A percentile compares a stretch with the other conserved stretches of the same genome.
Conservation (phyloP, 2,888 invertebrate genomes). For the Euzetes globulus region DNA sequence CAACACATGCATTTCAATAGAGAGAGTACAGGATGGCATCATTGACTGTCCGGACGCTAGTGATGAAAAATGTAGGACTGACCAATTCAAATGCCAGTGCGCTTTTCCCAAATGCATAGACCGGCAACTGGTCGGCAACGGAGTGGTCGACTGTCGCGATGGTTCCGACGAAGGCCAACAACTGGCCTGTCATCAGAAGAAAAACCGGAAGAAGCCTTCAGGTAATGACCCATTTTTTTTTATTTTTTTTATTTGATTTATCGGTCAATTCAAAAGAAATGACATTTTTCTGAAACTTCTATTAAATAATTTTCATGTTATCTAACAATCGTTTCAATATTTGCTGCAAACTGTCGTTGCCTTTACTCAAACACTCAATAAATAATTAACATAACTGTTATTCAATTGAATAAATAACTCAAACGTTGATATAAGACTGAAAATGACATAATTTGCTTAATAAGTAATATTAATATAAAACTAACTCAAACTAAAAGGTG, state of each 20-base stretch:
- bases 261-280: not conserved
- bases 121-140: slow-evolving; percentile 46
- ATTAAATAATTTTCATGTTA: slow-evolving; percentile 5
- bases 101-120: slow-evolving; percentile 49
- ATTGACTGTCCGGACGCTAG: slow-evolving; percentile 46
- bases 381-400: too few species aligned
- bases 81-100: slow-evolving; percentile 49
- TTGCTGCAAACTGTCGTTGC: slow-evolving; percentile 24
- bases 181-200: slow-evolving; percentile 16
- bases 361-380: not conserved
- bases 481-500: slow-evolving; percentile 19
- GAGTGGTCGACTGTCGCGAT: slow-evolving; percentile 49
- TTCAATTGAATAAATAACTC: slow-evolving; percentile 2
- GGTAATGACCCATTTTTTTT: not conserved
- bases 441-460: slow-evolving; percentile 5
- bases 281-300: not conserved
- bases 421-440: not conserved
- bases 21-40: slow-evolving; percentile 44
- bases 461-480: not conserved
- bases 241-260: not conserved
- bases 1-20: slow-evolving; percentile 42
- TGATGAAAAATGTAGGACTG: slow-evolving; percentile 48
- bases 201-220: slow-evolving; percentile 12
- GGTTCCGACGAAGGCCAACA: slow-evolving; percentile 49
- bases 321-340: not conserved